Evolutionary conservation across 2,797 vertebrate species (phyloP), one percentile per base, ranked within the genome.

Genomic region (Ciconia nigra): DNA sequence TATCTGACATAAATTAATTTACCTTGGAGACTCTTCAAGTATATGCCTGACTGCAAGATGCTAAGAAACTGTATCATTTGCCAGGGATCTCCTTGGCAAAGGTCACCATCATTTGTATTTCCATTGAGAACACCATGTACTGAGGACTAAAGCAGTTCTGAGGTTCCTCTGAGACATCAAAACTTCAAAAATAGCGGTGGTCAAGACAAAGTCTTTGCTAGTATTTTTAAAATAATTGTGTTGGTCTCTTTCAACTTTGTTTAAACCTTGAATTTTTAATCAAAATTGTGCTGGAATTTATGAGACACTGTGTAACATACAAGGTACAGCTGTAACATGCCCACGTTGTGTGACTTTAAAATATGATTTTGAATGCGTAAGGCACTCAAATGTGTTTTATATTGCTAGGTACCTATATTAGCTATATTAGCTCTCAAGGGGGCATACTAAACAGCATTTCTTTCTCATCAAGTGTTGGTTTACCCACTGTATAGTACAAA

Each of bases 21-120:
- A 69, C 76, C 57, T 76, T 91, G 72, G 65, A 89, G 55, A 57
- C 54, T 80, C 63, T 58, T 92, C 63, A 86, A 87, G 63, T 91
- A 18, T 55, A 57, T 70, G 63, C 35, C 82, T 86, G 84, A 35
- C 76, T 81, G 39, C 28, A 62, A 51, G 69, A 66, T 31, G 61
- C 72, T 86, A 78, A 86, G 72, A 47, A 91, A 59, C 19, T 72
- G 65, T 76, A 46, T 59, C 5, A 2, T 89, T 92, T 88, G 72
- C 76, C 69, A 66, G 62, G 66, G 39, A 94, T 92, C 89, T 94
- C 93, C 82, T 94, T 88, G 93, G 87, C 93, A 93, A 92, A 97
- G 93, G 95, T 94, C 89, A 89, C 26, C n/a, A 25, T 37, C 79
- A 70, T 91, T 91, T 83, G 29, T 86, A 55, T 86, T 95, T 89